phyloP scores from a whole-genome alignment of 2,113 vertebrate genomes.

The Neotoma lepida region DNA sequence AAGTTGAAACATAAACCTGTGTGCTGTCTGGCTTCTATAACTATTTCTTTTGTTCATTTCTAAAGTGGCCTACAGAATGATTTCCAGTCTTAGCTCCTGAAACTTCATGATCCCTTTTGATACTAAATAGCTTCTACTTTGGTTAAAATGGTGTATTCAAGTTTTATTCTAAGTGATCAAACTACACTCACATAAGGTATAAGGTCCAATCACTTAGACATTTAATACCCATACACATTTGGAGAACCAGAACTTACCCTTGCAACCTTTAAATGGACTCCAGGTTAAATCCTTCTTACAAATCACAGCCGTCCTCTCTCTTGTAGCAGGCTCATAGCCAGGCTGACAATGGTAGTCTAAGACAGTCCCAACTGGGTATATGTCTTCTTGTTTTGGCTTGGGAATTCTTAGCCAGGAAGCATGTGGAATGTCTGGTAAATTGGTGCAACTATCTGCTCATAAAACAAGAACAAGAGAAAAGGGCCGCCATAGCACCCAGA shows the following conservation, averaged over 20 bases:
- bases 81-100: not conserved
- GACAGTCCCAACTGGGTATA: not conserved
- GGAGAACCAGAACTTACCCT: conserved; percentile 64
- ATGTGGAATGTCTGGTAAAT: conserved; percentile 52
- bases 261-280: conserved; percentile 42
- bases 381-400: fast-evolving
- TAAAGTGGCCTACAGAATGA: not conserved
- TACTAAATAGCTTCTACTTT: not conserved
- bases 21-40: not conserved
- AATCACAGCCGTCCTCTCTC: not conserved
- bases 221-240: conserved; percentile 25
- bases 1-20: not conserved
- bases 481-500: not conserved
- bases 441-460: conserved; percentile 49
- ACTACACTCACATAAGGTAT: not conserved
- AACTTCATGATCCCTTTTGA: conserved; percentile 6
- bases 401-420: fast-evolving
- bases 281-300: conserved; percentile 65
- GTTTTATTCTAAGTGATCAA: conserved; percentile 16
- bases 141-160: not conserved
- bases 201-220: not conserved
- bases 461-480: not conserved
- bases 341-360: fast-evolving
- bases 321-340: not conserved
- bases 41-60: not conserved